A percentile compares a stretch with the other conserved stretches of the same genome.
Evolutionary conservation across 1,140 invertebrate genomes (phyloP).

Genomic region (Lepidurus apus): DNA sequence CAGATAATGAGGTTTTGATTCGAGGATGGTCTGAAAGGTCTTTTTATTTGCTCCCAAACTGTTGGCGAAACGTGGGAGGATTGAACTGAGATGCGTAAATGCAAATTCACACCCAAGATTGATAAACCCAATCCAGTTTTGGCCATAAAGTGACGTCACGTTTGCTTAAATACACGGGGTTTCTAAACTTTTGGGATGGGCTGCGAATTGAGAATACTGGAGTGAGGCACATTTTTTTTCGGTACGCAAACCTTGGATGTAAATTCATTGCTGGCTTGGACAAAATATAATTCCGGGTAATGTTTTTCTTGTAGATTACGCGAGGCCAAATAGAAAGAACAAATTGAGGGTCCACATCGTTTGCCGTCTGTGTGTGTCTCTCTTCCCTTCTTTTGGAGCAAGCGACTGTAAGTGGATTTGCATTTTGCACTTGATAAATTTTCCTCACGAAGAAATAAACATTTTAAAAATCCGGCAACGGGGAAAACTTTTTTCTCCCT

Average conservation of each 20-base stretch:
- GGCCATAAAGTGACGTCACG: neutral
- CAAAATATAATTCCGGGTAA: slow-evolving; percentile 1
- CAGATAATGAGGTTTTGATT: too few relatives aligned
- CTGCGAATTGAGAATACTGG: slow-evolving; percentile 9
- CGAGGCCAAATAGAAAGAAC: neutral
- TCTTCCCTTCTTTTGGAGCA: neutral
- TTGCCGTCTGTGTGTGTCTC: neutral
- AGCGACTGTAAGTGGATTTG: neutral
- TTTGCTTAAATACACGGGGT: neutral
- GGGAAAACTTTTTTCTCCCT: neutral
- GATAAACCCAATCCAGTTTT: neutral
- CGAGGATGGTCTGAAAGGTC: too few relatives aligned
- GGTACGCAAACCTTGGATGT: neutral
- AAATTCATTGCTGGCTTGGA: neutral
- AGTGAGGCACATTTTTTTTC: slow-evolving; percentile 35
- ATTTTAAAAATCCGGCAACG: neutral
- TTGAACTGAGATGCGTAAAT: neutral
- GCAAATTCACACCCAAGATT: neutral
- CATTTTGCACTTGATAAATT: neutral
- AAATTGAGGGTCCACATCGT: neutral
- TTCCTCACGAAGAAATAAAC: neutral
- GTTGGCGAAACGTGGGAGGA: too few relatives aligned
- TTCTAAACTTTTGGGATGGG: neutral
- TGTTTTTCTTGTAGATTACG: slow-evolving; percentile 14
- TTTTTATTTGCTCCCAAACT: too few relatives aligned